These are phyloP conservation scores for Tinamus major DNA, from an alignment of 2,797 vertebrate genomes.

Conservation along the genomic window DNA sequence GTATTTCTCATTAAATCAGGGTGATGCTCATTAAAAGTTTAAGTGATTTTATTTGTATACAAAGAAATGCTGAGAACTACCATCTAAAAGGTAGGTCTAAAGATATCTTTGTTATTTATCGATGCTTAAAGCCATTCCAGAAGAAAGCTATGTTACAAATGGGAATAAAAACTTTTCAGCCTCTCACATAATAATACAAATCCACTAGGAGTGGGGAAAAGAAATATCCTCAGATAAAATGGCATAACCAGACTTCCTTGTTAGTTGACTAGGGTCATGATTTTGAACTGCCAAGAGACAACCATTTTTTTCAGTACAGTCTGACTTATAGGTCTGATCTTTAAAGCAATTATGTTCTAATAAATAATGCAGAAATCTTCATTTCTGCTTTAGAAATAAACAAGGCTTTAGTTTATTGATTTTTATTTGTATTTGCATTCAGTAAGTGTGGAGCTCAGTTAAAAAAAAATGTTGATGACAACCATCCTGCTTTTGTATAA, in stretches of 20 bases:
- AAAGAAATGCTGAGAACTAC: not conserved
- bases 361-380: constrained; percentile 51
- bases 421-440: constrained; percentile 10
- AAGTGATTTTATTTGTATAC: not conserved
- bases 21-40: not conserved
- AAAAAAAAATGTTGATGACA: not conserved
- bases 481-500: not conserved
- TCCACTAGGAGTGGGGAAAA: not conserved
- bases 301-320: constrained; percentile 1
- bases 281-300: not conserved
- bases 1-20: not conserved
- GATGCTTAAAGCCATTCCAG: not conserved
- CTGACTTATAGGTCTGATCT: constrained; percentile 40
- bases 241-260: not conserved
- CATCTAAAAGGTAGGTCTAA: not conserved
- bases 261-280: not conserved
- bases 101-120: not conserved
- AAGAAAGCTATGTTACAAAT: not conserved
- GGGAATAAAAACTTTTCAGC: not conserved
- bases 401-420: constrained; percentile 25
- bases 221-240: not conserved
- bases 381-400: not conserved
- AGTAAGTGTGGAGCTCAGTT: not conserved
- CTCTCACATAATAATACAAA: not conserved
- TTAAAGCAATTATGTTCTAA: constrained; percentile 46